These are phyloP conservation scores for Denticeps clupeoides DNA, from an alignment of 2,797 vertebrate genomes.

Conservation along the genomic window DNA sequence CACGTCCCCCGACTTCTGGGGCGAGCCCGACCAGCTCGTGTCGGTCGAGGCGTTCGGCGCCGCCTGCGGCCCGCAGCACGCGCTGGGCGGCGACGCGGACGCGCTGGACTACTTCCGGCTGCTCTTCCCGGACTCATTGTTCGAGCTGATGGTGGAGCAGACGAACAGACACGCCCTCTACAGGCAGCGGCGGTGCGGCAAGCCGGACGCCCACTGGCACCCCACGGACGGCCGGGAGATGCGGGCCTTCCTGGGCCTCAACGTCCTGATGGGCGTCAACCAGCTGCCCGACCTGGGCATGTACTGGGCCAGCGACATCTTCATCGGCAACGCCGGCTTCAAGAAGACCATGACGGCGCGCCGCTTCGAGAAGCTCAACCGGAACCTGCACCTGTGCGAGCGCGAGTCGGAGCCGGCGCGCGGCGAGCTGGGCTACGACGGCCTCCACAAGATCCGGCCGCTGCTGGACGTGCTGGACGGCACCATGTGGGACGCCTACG, in stretches of 20 bases:
- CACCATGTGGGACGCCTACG: constrained; percentile 68
- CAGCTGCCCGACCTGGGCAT: constrained; percentile 69
- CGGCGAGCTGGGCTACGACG: constrained; percentile 64
- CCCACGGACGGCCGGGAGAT: constrained; percentile 71
- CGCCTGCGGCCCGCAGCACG: constrained; percentile 66
- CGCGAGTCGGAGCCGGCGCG: constrained; percentile 55
- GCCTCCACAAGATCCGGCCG: constrained; percentile 65
- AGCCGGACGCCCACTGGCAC: constrained; percentile 70
- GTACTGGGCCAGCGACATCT: constrained; percentile 76
- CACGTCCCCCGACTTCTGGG: constrained; percentile 66
- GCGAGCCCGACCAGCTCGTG: constrained; percentile 69
- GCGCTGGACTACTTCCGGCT: constrained; percentile 77
- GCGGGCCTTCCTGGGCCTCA: constrained; percentile 66
- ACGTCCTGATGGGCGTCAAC: constrained; percentile 74
- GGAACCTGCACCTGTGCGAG: constrained; percentile 70
- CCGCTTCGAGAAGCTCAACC: constrained; percentile 69
- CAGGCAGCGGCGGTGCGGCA: constrained; percentile 67
- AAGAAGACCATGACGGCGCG: constrained; percentile 71
- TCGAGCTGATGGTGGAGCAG: constrained; percentile 79
- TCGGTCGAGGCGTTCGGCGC: constrained; percentile 64
- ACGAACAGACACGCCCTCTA: constrained; percentile 79
- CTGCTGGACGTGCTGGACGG: constrained; percentile 65
- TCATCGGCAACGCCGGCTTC: constrained; percentile 72
- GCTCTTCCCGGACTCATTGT: constrained; percentile 76
- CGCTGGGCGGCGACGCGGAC: constrained; percentile 69